Conservation (phyloP, 2,888 invertebrate species). For the Yponomeuta sedellus region DNA sequence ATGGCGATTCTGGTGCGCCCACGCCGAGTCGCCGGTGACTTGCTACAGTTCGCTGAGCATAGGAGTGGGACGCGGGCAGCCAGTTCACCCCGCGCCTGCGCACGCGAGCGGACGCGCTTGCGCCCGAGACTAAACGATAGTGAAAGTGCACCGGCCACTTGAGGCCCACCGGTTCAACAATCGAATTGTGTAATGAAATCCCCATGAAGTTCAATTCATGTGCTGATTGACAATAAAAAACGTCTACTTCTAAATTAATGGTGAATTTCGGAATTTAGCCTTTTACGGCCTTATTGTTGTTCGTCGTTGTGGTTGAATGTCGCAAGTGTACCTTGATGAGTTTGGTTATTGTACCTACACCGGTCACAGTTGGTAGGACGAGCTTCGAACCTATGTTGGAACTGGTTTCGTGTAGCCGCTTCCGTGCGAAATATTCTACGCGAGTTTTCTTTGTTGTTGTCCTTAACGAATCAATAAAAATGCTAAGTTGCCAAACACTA, state of each 20-base stretch:
- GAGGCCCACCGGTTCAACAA: slow-evolving; percentile 34
- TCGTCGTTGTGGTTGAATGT: slow-evolving; percentile 33
- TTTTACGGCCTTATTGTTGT: neutral
- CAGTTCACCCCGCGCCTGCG: slow-evolving; percentile 66
- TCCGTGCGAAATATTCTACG: neutral
- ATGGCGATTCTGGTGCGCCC: slow-evolving; percentile 63
- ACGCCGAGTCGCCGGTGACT: slow-evolving; percentile 33
- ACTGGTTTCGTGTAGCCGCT: neutral
- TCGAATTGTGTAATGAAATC: slow-evolving; percentile 16
- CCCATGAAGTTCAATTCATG: neutral
- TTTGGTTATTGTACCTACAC: neutral
- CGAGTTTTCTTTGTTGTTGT: neutral
- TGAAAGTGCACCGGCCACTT: slow-evolving; percentile 49
- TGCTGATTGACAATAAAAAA: neutral
- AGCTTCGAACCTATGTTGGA: neutral
- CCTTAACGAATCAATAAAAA: neutral
- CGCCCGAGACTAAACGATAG: slow-evolving; percentile 35
- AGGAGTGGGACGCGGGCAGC: slow-evolving; percentile 43
- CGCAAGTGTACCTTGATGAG: slow-evolving; percentile 26
- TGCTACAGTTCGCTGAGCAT: slow-evolving; percentile 50
- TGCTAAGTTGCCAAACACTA: neutral
- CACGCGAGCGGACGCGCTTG: slow-evolving; percentile 51
- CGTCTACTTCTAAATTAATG: neutral
- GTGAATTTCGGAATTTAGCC: neutral
- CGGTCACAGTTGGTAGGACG: neutral